Evolutionary conservation across 2,113 vertebrate genomes (phyloP), one percentile per base, ranked within the genome.

Genomic region (Solea senegalensis): DNA sequence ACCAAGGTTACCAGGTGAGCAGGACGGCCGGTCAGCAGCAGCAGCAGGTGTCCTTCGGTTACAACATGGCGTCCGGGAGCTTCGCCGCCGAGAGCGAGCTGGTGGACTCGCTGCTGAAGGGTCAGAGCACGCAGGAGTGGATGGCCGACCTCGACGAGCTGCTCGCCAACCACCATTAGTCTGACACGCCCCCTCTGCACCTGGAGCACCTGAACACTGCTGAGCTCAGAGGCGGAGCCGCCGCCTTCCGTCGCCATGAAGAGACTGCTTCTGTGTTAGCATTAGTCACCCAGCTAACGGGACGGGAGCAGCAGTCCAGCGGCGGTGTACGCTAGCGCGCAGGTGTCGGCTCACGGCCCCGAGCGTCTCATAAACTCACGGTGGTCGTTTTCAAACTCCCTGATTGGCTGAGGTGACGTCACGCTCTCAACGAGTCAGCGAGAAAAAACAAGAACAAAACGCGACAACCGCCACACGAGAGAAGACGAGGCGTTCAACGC

Each of bases 61-160:
- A 97, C 74, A 93, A 92, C 0, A 39, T 90, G 84, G 96, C 96
- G 28, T 89, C 95, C 0, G 95, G 94, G 0, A 94, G 94, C 67
- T 94, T 98, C 70, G 92, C 95, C 3, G 96, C 94, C 0, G 96
- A 98, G 67, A 93, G 95, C 0, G 98, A 99, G 61, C 92, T 99
- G 83, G 96, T 99, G 57, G 97, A 98, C 92, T 96, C 96, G 0
- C 90, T 99, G 88, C 91, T 99, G 78, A 99, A 99, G 93, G 95
- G 94, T 58, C 96, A 96, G 94, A 95, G 95, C 91, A 95, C 96
- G 0, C 96, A 99, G 90, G 97, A 98, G 83, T 99, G 97, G 97
- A 99, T 99, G 93, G 96, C 94, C 9, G 97, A 99, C 65, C 90
- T 99, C 90, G 96, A 99, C 2, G 96, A 98, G 62, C 93, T 99